Conservation (phyloP, 2,888 invertebrate species). For the Drosophila helvetica region DNA sequence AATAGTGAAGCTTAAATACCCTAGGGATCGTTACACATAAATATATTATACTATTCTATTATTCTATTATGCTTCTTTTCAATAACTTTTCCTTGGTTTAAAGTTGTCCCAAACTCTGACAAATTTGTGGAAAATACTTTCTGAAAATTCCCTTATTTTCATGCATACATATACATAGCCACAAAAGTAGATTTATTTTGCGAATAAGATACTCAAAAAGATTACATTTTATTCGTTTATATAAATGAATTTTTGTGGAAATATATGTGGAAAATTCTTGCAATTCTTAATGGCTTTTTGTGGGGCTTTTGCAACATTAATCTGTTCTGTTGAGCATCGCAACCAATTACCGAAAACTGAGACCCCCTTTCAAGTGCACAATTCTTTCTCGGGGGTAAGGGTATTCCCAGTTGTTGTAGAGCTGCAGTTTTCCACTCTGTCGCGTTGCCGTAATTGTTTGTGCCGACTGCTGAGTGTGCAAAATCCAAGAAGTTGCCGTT, state of each 20-base stretch:
- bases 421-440: constrained; percentile 2
- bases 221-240: too few relatives aligned
- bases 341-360: background rate
- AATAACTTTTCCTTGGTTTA: too few relatives aligned
- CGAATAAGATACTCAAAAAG: too few relatives aligned
- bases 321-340: background rate
- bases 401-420: background rate
- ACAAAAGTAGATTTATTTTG: too few relatives aligned
- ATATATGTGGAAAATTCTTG: too few relatives aligned
- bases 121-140: too few relatives aligned
- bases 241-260: too few relatives aligned
- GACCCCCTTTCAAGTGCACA: background rate
- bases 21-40: constrained; percentile 20
- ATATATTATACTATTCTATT: too few relatives aligned
- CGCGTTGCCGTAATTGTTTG: constrained; percentile 36
- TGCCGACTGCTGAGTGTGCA: constrained; percentile 20
- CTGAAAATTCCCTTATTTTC: too few relatives aligned
- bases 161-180: too few relatives aligned
- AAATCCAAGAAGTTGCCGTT: constrained; percentile 16
- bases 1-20: constrained; percentile 43
- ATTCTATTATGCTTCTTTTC: too few relatives aligned
- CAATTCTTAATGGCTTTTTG: background rate
- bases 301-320: background rate
- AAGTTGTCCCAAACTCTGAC: too few relatives aligned
- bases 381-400: background rate